Conservation (phyloP, 2,888 invertebrate genomes). For the Trachelus iudaicus region DNA sequence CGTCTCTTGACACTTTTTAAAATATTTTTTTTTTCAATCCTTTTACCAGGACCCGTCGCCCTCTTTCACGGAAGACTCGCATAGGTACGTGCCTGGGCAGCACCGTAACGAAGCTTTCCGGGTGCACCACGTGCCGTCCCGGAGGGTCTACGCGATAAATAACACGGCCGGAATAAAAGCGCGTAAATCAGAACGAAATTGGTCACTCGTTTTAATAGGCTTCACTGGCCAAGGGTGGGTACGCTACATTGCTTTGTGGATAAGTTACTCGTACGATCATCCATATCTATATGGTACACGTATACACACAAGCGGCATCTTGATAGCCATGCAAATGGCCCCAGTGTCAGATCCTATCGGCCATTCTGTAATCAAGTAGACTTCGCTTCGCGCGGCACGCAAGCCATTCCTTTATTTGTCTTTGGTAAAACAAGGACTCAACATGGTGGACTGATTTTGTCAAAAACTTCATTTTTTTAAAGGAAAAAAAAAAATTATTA, state of each 20-base stretch:
- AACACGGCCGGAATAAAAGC: neutral
- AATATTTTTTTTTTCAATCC: too few species aligned
- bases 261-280: neutral
- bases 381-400: slow-evolving; percentile 18
- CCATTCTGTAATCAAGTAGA: slow-evolving; percentile 21
- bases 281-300: neutral
- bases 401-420: neutral
- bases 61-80: too few species aligned
- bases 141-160: too few species aligned
- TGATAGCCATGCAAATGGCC: slow-evolving; percentile 40
- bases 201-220: slow-evolving; percentile 6
- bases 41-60: too few species aligned
- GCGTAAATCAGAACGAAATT: slow-evolving; percentile 4
- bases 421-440: neutral
- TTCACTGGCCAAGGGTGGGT: neutral
- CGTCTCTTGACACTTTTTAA: too few species aligned
- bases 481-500: too few species aligned
- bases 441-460: neutral
- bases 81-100: too few species aligned
- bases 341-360: slow-evolving; percentile 38
- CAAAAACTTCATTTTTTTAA: too few species aligned
- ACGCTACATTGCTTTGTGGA: neutral
- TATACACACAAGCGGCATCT: slow-evolving; percentile 32
- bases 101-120: too few species aligned
- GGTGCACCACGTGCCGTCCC: too few species aligned